A percentile compares a stretch with the other conserved stretches of the same genome.
Conservation (phyloP, 2,888 invertebrate species). For the Mesoligia furuncula region DNA sequence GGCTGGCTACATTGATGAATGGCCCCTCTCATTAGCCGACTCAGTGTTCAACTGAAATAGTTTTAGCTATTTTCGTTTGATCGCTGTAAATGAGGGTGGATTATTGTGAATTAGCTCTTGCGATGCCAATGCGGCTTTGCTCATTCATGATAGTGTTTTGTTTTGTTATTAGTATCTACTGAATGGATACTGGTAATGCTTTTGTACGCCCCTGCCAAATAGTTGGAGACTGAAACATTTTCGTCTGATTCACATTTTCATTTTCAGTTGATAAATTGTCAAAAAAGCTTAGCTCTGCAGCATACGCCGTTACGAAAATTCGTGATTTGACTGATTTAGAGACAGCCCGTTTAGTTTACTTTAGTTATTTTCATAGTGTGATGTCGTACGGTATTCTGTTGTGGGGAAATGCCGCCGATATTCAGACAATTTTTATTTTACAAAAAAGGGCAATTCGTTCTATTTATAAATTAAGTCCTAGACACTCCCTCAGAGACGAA, state of each 20-base stretch:
- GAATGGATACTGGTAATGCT: neutral
- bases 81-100: constrained; percentile 49
- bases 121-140: constrained; percentile 2
- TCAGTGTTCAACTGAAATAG: constrained; percentile 57
- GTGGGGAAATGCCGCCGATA: too few relatives aligned
- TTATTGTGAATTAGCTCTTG: constrained; percentile 32
- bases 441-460: too few relatives aligned
- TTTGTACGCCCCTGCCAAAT: neutral
- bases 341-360: too few relatives aligned
- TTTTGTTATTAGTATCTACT: neutral
- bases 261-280: too few relatives aligned
- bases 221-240: neutral
- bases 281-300: too few relatives aligned
- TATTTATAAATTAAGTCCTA: too few relatives aligned
- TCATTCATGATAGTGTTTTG: constrained; percentile 5
- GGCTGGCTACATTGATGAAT: constrained; percentile 61
- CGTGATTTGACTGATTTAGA: too few relatives aligned
- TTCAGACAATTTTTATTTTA: too few relatives aligned
- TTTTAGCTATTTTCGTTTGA: constrained; percentile 58
- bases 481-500: too few relatives aligned
- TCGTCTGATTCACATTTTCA: neutral
- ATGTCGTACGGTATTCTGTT: too few relatives aligned
- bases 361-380: too few relatives aligned
- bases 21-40: constrained; percentile 55
- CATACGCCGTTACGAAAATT: too few relatives aligned